Evolutionary conservation across 2,797 vertebrate genomes (phyloP), one percentile per base, ranked within the genome.

Genomic region (Balearica regulorum): DNA sequence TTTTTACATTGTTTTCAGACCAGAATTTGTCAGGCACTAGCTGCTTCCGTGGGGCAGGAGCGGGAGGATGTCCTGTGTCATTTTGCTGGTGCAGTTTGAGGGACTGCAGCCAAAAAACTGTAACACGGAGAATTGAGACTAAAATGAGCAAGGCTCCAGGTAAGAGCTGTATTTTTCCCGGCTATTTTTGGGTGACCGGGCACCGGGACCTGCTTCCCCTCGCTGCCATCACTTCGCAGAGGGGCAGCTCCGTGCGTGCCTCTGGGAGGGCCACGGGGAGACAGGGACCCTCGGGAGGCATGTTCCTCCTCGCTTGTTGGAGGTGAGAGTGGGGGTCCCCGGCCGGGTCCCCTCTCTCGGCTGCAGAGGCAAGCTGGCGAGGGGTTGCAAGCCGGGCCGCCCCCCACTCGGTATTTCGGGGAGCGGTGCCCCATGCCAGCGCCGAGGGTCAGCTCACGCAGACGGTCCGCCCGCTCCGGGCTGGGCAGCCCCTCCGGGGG

Each of bases 51-150:
- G 12, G 17, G 69, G 72, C 83, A 33, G 60, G 60, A 54, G 71
- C 14, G 2, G 78, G 81, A 93, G 90, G 94, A 93, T 83, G 89
- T 93, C 94, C 96, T 78, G 94, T 92, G 83, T 79, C 68, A 28
- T 69, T 87, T 51, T 66, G 58, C 78, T 46, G 55, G 41, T 62
- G 87, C 46, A 20, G 70, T 57, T 92, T 6, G 69, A 83, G 72
- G 86, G 44, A 76, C 0, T 16, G 55, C 39, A 51, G 79, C 71
- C 71, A 86, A 85, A 85, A 66, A 29, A 29, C 20, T 26, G 33
- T 26, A 62, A 39, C n/a, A 3, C 4, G 9, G 28, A 20, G 69
- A 58, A 25, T 26, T 16, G 49, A 44, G 62, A 69, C 15, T 35
- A 21, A 76, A 87, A 28, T 4, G 28, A 49, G 20, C 26, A 37